Base-by-base conservation (phyloP, 2,888 invertebrate species). In the Acleris emargana region DNA sequence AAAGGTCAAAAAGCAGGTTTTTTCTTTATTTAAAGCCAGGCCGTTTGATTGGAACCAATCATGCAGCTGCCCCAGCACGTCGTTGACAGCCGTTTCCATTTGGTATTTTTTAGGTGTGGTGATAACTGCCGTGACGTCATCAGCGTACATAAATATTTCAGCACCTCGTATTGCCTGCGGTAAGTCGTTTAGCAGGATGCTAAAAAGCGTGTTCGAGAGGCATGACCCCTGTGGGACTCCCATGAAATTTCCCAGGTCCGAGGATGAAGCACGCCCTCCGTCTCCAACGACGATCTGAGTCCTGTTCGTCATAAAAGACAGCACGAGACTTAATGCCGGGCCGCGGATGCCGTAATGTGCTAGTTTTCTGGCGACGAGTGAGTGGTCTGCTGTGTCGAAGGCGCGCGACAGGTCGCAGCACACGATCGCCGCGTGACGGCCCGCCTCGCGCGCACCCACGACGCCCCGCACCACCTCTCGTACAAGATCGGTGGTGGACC, bases 401-500 rank as follows among this genome's bases (percentile, higher is more conserved):
- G 28, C 28, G 7, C 28, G 28, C 28, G 58, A n/a, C 11, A 58
- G 47, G 28, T 58, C 58, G 47, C 57, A 55, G 20, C 55, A 43
- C 6, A 55, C 4, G 2, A 43, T 22, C 7, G 55, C 55, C 43
- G 9, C 43, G 5, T 22, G 22, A 5, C 43, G 42, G 16, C 22
- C 25, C 9, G 25, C 32, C 32, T 58, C 58, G 1, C 58, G 49
- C 16, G 58, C 58, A 16, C 49, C 5, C 20, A 58, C 6, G 6
- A n/a, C 20, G 16, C 18, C 3, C 32, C 49, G 17, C 13, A 38
- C 47, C 13, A 57, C 47, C 25, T 57, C 57, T 3, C 57, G 17
- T 28, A 57, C 57, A 3, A 57, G 57, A 13, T 58, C 58, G 1
- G 58, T 58, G 7, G 58, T 58, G 13, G 32, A 32, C 1, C 58